These are phyloP conservation scores for Beaufortia kweichowensis DNA, from an alignment of 2,113 vertebrate genomes.

Conservation along the genomic window DNA sequence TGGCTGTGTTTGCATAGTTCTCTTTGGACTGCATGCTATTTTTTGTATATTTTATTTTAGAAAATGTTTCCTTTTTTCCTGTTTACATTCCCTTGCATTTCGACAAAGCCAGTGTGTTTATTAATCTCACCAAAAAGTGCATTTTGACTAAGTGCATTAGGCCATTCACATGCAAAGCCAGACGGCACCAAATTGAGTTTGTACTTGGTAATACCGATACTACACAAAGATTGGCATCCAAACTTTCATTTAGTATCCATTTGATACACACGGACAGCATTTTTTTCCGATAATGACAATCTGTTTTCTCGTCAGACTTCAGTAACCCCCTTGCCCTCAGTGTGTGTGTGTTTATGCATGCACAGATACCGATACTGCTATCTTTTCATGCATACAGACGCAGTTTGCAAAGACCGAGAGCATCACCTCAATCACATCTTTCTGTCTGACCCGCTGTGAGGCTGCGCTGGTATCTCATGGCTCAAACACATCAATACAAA, in stretches of 20 bases:
- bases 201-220: too few relatives aligned
- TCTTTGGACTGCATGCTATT: not conserved
- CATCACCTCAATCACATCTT: conserved; percentile 8
- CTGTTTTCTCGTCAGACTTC: too few relatives aligned
- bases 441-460: not conserved
- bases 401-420: not conserved
- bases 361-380: not conserved
- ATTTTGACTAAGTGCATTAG: too few relatives aligned
- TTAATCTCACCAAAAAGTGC: too few relatives aligned
- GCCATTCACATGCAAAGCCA: too few relatives aligned
- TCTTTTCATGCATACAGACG: not conserved
- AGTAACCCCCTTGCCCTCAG: conserved; percentile 1
- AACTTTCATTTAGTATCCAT: too few relatives aligned
- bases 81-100: too few relatives aligned
- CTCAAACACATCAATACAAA: conserved; percentile 69
- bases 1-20: too few relatives aligned
- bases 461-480: conserved; percentile 21
- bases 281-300: not conserved
- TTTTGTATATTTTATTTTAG: not conserved
- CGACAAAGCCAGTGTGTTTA: too few relatives aligned
- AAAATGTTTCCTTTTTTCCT: too few relatives aligned
- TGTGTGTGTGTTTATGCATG: not conserved
- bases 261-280: not conserved
- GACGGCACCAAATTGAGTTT: too few relatives aligned
- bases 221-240: too few relatives aligned